These are phyloP conservation scores for Acipenser oxyrinchus DNA, from an alignment of 2,797 vertebrate genomes.

Conservation along the genomic window DNA sequence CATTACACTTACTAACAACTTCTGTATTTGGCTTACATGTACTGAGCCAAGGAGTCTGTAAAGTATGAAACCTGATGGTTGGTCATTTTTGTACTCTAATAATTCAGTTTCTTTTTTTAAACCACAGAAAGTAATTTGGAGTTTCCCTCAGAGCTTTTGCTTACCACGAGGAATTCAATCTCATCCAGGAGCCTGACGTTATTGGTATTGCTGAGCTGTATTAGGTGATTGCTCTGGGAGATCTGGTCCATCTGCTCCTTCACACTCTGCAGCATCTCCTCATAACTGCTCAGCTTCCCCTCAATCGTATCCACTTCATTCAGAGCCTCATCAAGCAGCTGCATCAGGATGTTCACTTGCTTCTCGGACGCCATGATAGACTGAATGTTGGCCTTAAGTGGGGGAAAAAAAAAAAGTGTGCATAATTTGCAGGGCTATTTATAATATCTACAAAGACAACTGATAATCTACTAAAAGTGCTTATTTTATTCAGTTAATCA, in stretches of 20 bases:
- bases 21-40: too few relatives aligned
- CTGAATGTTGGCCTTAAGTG: slow-evolving; percentile 87
- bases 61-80: too few relatives aligned
- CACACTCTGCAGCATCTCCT: slow-evolving; percentile 97
- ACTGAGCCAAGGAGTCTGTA: too few relatives aligned
- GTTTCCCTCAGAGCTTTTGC: slow-evolving; percentile 8
- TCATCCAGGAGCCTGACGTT: slow-evolving; percentile 86
- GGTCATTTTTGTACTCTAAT: too few relatives aligned
- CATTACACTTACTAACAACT: too few relatives aligned
- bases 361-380: slow-evolving; percentile 98
- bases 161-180: slow-evolving; percentile 94
- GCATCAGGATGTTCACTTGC: slow-evolving; percentile 95
- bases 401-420: slow-evolving; percentile 5
- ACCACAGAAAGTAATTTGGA: too few relatives aligned
- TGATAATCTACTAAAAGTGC: too few relatives aligned
- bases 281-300: slow-evolving; percentile 90
- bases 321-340: slow-evolving; percentile 86
- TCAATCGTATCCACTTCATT: slow-evolving; percentile 96
- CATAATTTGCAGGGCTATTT: too few relatives aligned
- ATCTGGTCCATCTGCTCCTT: slow-evolving; percentile 99
- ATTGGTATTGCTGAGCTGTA: slow-evolving; percentile 95
- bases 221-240: slow-evolving; percentile 94
- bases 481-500: too few relatives aligned
- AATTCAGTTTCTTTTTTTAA: too few relatives aligned
- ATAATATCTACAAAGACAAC: too few relatives aligned